Conservation (phyloP, 2,113 vertebrate genomes). For the Lonchura striata region DNA sequence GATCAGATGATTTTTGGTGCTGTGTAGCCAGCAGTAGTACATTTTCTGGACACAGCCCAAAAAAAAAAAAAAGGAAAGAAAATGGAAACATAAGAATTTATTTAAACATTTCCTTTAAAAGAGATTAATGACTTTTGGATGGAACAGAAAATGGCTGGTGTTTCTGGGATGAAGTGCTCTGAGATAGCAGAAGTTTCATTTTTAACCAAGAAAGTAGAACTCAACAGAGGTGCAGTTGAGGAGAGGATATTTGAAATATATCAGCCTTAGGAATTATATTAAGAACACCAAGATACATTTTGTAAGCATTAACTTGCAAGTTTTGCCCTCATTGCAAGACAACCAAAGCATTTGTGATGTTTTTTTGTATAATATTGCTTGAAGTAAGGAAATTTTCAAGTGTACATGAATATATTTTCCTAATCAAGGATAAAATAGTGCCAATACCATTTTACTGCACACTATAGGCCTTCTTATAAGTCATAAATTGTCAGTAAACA, state of each 20-base stretch:
- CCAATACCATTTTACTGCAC: background rate
- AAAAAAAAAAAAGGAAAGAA: background rate
- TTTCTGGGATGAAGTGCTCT: background rate
- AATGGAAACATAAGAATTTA: background rate
- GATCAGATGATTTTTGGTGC: background rate
- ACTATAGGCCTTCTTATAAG: background rate
- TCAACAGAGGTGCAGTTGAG: background rate
- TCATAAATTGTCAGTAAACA: background rate
- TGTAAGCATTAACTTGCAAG: background rate
- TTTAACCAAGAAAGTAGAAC: background rate
- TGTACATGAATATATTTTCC: background rate
- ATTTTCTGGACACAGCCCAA: background rate
- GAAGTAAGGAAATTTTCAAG: background rate
- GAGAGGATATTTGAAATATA: background rate
- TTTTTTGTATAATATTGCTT: background rate
- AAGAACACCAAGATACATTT: background rate
- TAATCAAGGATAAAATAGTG: background rate
- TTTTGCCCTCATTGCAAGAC: background rate
- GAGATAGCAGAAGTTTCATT: background rate
- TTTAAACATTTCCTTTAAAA: background rate
- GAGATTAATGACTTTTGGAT: background rate
- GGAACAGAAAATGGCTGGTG: background rate
- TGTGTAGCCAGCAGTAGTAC: background rate
- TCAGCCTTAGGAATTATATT: background rate
- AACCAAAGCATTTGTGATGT: background rate